Percentiles rank a stretch among this genome's conserved stretches.
Conservation (phyloP, 2,113 vertebrate species). For the Rhipidura dahli region DNA sequence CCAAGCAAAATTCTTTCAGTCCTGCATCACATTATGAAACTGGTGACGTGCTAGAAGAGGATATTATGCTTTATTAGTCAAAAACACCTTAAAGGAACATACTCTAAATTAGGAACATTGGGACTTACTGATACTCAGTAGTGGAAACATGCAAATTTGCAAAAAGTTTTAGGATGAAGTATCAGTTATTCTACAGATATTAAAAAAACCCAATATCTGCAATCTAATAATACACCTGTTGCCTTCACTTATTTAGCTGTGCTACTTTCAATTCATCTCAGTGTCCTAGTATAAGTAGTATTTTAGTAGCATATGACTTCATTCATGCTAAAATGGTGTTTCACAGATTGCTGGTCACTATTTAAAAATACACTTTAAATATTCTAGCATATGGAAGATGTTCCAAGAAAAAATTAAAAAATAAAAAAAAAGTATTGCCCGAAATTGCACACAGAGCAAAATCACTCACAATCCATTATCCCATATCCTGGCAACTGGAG, state of each 20-base stretch:
- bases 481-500: background rate
- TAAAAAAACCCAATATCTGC: slow-evolving; percentile 51
- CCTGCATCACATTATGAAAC: slow-evolving; percentile 35
- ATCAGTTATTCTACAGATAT: slow-evolving; percentile 28
- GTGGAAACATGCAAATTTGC: slow-evolving; percentile 29
- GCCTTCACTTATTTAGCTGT: slow-evolving; percentile 62
- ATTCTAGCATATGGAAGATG: slow-evolving; percentile 55
- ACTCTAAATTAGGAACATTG: slow-evolving; percentile 44
- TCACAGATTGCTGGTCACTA: slow-evolving; percentile 34
- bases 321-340: slow-evolving; percentile 60
- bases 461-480: background rate
- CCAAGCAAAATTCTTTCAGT: slow-evolving; percentile 33
- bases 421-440: background rate
- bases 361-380: slow-evolving; percentile 70
- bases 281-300: slow-evolving; percentile 41
- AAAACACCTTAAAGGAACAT: slow-evolving; percentile 53
- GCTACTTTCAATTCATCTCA: slow-evolving; percentile 55
- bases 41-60: background rate
- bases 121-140: slow-evolving; percentile 12
- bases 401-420: slow-evolving; percentile 16
- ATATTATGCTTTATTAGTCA: slow-evolving; percentile 42
- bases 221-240: slow-evolving; percentile 73
- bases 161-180: slow-evolving; percentile 33
- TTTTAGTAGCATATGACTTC: slow-evolving; percentile 66
- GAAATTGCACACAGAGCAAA: background rate